Base-by-base conservation (phyloP, 2,888 invertebrate species). In the Mechanitis messenoides region DNA sequence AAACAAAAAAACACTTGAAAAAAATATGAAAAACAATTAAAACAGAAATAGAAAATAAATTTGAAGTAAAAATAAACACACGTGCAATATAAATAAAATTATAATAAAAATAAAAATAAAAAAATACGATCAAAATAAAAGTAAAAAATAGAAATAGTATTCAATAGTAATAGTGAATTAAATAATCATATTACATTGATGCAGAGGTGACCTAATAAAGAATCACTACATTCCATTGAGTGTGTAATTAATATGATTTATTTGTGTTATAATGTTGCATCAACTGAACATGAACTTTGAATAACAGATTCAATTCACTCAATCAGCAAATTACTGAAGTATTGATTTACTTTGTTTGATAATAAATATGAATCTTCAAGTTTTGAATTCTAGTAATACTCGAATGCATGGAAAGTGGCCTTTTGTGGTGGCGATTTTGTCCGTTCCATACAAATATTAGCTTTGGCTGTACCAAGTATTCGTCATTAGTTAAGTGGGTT, bases 131-230 rank as follows among this genome's bases (percentile, higher is more conserved):
- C 20, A 20, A 20, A 20, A 20, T 20, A 20, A 20, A 20, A 20
- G 1, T 20, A 20, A 20, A 1, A 20, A 20, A 20, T 20, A 20
- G 20, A 20, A 20, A 20, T 20, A 20, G 20, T 20, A 20, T 20
- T 20, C 20, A 20, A 20, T 20, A 20, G 20, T 20, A 20, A 20
- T 20, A 50, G 11, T 57, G 45, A 31, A 55, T 56, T 31, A 38
- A 33, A 55, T 59, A 56, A 56, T 82, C 80, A 74, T 69, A 77
- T 83, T 80, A 76, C 81, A 78, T 68, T 69, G 71, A 78, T 74
- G 73, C 71, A 72, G 72, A 74, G 73, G 72, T 75, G 85, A 84
- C 84, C 87, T 70, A 85, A 79, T 83, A 82, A 72, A 71, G 71
- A 76, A 20, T 20, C 20, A 65, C 78, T 71, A 67, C 66, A 83